A percentile compares a stretch with the other conserved stretches of the same genome.
Conservation (phyloP, 2,113 vertebrate genomes). For the Propithecus coquereli region DNA sequence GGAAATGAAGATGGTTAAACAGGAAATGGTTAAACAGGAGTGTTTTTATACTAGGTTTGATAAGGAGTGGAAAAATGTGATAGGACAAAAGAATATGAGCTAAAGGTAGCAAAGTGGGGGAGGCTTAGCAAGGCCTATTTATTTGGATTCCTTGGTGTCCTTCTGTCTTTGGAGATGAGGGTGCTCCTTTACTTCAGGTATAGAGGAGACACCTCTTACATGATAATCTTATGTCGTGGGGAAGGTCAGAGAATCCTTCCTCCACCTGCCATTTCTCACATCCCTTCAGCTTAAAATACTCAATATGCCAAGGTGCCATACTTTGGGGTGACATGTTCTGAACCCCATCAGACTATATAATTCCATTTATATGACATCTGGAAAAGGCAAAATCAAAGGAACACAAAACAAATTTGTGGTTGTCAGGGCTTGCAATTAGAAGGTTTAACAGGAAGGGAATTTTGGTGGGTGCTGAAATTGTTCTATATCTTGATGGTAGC, state of each 20-base stretch:
- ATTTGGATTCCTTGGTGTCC: background rate
- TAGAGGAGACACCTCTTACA: background rate
- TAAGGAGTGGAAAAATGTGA: background rate
- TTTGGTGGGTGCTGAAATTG: background rate
- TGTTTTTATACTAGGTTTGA: too few species aligned
- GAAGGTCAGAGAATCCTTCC: background rate
- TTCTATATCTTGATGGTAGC: background rate
- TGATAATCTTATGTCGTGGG: background rate
- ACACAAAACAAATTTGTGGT: background rate
- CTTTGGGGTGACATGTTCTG: background rate
- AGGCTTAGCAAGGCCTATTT: background rate
- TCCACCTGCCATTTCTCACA: background rate
- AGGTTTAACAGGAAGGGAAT: background rate
- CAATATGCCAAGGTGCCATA: background rate
- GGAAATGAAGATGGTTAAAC: background rate
- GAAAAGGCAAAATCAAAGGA: background rate
- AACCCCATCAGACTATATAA: background rate
- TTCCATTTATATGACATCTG: background rate
- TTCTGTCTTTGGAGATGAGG: background rate
- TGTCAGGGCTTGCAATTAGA: background rate
- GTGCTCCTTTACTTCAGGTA: background rate
- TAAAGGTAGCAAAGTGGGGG: background rate
- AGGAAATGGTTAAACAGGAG: background rate
- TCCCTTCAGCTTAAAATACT: background rate
- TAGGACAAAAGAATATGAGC: background rate